Conservation (phyloP, 2,888 invertebrate genomes). For the Watsonalla binaria region DNA sequence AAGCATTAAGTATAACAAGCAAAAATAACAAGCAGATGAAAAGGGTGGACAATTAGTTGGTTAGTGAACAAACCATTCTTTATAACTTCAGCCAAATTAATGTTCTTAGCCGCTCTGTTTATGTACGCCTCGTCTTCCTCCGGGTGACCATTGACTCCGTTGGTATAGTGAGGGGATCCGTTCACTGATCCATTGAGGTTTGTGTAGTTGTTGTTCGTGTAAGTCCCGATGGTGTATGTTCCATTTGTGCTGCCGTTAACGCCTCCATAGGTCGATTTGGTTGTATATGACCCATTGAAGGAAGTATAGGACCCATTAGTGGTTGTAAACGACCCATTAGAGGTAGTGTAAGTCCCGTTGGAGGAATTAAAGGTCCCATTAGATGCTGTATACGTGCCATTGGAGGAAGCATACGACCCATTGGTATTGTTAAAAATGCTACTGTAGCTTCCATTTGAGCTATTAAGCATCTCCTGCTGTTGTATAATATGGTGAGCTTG, state of each 20-base stretch:
- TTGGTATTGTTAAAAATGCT: slow-evolving; percentile 33
- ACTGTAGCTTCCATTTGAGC: slow-evolving; percentile 45
- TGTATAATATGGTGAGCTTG: slow-evolving; percentile 91
- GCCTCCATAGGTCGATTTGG: neutral
- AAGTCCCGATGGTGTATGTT: slow-evolving; percentile 33
- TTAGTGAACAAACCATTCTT: slow-evolving; percentile 73
- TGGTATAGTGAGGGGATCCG: slow-evolving; percentile 23
- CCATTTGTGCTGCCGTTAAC: slow-evolving; percentile 9
- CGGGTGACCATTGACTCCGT: slow-evolving; percentile 37
- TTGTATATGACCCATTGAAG: neutral
- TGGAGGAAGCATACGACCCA: slow-evolving; percentile 2
- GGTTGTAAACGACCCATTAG: slow-evolving; percentile 21
- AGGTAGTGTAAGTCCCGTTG: slow-evolving; percentile 8
- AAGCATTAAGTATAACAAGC: slow-evolving; percentile 1
- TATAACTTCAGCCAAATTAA: slow-evolving; percentile 51
- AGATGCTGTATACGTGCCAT: slow-evolving; percentile 16
- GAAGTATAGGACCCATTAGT: slow-evolving; percentile 23
- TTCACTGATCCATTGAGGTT: slow-evolving; percentile 22
- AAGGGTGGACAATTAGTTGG: slow-evolving; percentile 46
- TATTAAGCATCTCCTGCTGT: slow-evolving; percentile 82
- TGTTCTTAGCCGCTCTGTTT: slow-evolving; percentile 34
- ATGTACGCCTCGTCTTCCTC: slow-evolving; percentile 41
- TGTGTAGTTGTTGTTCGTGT: slow-evolving; percentile 23
- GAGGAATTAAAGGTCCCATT: slow-evolving; percentile 16
- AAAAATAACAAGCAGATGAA: slow-evolving; percentile 3